Evolutionary conservation across 2,888 invertebrate species (phyloP), one percentile per base, ranked within the genome.

Genomic region (Drosophila heteroneura): DNA sequence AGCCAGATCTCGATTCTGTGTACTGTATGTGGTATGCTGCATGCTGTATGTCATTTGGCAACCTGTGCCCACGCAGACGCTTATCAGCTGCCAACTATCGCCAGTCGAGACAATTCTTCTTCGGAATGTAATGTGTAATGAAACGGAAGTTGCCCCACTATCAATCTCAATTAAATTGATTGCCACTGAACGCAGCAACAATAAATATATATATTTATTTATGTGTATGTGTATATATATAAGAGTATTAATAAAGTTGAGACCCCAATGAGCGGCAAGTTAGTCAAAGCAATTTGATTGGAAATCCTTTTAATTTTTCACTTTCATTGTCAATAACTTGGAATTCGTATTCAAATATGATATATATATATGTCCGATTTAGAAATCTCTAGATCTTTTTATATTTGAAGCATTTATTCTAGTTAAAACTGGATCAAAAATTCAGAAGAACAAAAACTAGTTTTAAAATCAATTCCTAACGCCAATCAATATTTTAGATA

Each of bases 131-230:
- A 79, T 81, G 70, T 74, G 76, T 79, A 83, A 69, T 83, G 85
- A 74, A 87, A 88, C 90, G 87, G 87, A 89, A 88, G 90, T 87
- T 67, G 76, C 63, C 66, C 70, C 70, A 76, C 88, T 81, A 87
- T 87, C 87, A 87, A 87, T 87, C 87, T 87, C 90, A 87, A 87
- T 87, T 87, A 87, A 87, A 87, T 76, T 87, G 90, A 89, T 87
- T 70, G 88, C 87, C 81, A 81, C 74, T 60, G 77, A 60, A 77
- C 32, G 71, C 49, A 19, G 39, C 61, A 33, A 14, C 35, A 41
- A 47, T 47, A 47, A 22, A 7, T 22, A 22, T 22, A 16, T 26
- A 47, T 22, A 47, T 26, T 9, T 9, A 37, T 28, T 2, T n/a
- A 7, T 56, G 28, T 56, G 14, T 26, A 16, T 47, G 14, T 53